Percentiles rank a stretch among this genome's conserved stretches.
Conservation (phyloP, 1,140 invertebrate species). For the Zaprionus inermis region DNA sequence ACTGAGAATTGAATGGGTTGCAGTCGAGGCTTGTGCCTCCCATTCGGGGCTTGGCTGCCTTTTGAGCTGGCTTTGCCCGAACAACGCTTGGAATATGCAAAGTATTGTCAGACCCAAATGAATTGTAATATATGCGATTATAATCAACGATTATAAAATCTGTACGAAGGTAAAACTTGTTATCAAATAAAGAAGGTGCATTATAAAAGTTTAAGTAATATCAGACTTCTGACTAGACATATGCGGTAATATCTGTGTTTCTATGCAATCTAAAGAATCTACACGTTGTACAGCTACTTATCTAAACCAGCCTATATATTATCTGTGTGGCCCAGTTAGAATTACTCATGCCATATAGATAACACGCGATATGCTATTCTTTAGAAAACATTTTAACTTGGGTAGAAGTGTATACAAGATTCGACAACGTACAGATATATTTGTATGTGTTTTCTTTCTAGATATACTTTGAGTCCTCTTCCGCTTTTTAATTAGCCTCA, state of each 20-base stretch:
- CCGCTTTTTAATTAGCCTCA: slow-evolving; percentile 15
- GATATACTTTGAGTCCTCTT: slow-evolving; percentile 29
- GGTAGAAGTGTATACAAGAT: not conserved
- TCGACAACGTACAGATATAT: not conserved
- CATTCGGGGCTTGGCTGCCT: slow-evolving; percentile 16
- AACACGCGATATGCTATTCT: not conserved
- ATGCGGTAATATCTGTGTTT: not conserved
- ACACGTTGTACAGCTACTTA: not conserved
- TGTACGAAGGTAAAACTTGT: slow-evolving; percentile 7
- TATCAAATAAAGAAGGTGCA: slow-evolving; percentile 11
- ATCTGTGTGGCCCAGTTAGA: slow-evolving; percentile 10
- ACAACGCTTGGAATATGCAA: slow-evolving; percentile 40
- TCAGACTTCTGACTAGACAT: not conserved
- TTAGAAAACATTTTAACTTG: not conserved
- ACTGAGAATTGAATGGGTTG: slow-evolving; percentile 43
- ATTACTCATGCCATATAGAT: not conserved
- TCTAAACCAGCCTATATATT: not conserved
- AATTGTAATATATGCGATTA: slow-evolving; percentile 12
- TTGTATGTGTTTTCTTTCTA: slow-evolving; percentile 14
- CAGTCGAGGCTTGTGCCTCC: slow-evolving; percentile 21
- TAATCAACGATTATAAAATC: slow-evolving; percentile 10
- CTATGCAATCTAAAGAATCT: not conserved
- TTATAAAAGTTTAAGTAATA: not conserved
- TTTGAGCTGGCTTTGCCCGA: slow-evolving; percentile 28
- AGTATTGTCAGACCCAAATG: slow-evolving; percentile 10